phyloP scores from a whole-genome alignment of 2,113 vertebrate species.

The Rattus norvegicus region GRCr8 NC_086035.1:39423501-39424000 shows the following conservation, averaged over 20 bases:
- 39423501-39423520: neutral
- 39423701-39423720: conserved; percentile 24
- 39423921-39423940: neutral
- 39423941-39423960: neutral
- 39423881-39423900: neutral
- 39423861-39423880: neutral
- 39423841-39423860: neutral
- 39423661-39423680: neutral
- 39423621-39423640: neutral
- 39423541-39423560: neutral
- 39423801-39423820: neutral
- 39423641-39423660: neutral
- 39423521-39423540: neutral
- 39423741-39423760: neutral
- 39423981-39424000: neutral
- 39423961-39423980: neutral
- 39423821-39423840: neutral
- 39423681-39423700: neutral
- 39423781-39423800: neutral
- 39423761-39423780: neutral
- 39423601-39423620: neutral
- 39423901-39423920: neutral
- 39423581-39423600: neutral
- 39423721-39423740: neutral
- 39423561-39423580: neutral